A percentile compares a stretch with the other conserved stretches of the same genome.
Evolutionary conservation across 2,888 invertebrate genomes (phyloP).

Genomic region (Artemia sp.): DNA sequence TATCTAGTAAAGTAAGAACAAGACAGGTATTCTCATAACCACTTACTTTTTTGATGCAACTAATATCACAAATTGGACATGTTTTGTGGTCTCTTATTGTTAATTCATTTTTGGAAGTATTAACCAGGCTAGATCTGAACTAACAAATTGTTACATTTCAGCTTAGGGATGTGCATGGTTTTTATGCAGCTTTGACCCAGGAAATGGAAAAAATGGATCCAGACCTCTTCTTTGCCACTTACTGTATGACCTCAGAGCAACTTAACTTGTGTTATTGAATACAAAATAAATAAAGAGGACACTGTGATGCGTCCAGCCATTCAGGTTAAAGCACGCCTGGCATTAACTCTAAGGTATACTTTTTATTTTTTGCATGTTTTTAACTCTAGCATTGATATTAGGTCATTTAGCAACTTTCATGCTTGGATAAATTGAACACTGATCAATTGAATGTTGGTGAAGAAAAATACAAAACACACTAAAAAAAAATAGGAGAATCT

Average conservation of each 20-base stretch:
- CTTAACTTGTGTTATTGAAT: not conserved
- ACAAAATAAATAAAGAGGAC: not conserved
- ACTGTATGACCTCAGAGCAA: not conserved
- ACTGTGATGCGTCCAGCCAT: constrained; percentile 1
- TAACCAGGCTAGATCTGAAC: too few relatives aligned
- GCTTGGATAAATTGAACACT: too few relatives aligned
- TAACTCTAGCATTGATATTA: not conserved
- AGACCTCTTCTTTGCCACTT: not conserved
- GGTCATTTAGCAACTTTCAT: not conserved
- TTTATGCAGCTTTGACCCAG: not conserved
- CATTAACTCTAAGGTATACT: not conserved
- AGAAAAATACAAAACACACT: too few relatives aligned
- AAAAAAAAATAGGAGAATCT: too few relatives aligned
- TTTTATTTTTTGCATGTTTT: not conserved
- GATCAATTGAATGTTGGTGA: too few relatives aligned
- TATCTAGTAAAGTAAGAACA: too few relatives aligned
- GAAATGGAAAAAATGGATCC: not conserved
- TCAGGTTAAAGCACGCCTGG: not conserved
- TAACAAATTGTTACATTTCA: not conserved
- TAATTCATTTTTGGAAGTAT: too few relatives aligned
- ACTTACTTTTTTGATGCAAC: too few relatives aligned
- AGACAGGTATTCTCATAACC: too few relatives aligned
- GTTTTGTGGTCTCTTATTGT: too few relatives aligned
- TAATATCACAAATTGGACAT: too few relatives aligned
- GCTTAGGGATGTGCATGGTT: constrained; percentile 6